Percentiles rank a stretch among this genome's conserved stretches.
Evolutionary conservation across 2,113 vertebrate species (phyloP).

Genomic region (Hemibagrus wyckioides): DNA sequence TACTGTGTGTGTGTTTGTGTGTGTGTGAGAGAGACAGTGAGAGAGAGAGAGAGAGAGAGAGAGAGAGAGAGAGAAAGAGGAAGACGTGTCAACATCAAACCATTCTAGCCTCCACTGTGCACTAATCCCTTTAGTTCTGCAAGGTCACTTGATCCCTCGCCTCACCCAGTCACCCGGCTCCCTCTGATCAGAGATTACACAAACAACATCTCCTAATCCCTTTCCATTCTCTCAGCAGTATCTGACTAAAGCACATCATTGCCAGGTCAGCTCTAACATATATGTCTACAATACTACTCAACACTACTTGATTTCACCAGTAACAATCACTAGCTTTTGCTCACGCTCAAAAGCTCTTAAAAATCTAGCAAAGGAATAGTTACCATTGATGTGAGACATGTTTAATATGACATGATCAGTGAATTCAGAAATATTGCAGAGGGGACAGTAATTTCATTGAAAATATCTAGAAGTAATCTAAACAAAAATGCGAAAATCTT

Average conservation of each 20-base stretch:
- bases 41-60: not conserved
- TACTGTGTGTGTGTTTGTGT: not conserved
- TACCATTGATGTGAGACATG: not conserved
- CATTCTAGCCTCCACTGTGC: slow-evolving; percentile 9
- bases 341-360: not conserved
- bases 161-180: slow-evolving; percentile 19
- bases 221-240: slow-evolving; percentile 8
- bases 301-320: not conserved
- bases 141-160: slow-evolving; percentile 37
- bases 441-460: not conserved
- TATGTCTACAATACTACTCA: not conserved
- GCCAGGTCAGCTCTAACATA: slow-evolving; percentile 3
- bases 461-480: not conserved
- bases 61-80: not conserved
- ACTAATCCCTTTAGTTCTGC: slow-evolving; percentile 49
- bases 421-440: not conserved
- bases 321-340: not conserved
- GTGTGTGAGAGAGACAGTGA: not conserved
- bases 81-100: slow-evolving; percentile 37
- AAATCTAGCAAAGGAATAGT: not conserved
- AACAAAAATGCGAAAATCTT: not conserved
- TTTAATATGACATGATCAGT: not conserved
- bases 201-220: slow-evolving; percentile 38
- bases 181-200: slow-evolving; percentile 45
- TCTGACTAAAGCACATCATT: not conserved